Evolutionary conservation across 1,140 invertebrate species (phyloP).

Genomic region (Hydropsyche tenuis): DNA sequence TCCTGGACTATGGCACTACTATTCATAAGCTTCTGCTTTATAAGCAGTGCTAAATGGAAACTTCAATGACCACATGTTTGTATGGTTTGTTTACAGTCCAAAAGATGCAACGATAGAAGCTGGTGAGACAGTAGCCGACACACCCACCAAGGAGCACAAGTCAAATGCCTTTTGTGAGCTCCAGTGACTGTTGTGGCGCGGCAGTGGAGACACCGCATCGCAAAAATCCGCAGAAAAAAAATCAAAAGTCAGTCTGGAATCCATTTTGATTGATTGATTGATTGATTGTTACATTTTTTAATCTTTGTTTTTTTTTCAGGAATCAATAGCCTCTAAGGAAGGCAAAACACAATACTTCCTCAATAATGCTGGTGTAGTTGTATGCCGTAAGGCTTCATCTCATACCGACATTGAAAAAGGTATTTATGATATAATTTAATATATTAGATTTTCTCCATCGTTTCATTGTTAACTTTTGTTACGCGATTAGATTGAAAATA

Average conservation of each 20-base stretch:
- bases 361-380: slow-evolving; percentile 52
- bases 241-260: slow-evolving; percentile 37
- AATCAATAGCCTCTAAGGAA: slow-evolving; percentile 45
- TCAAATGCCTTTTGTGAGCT: slow-evolving; percentile 52
- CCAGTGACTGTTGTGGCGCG: slow-evolving; percentile 51
- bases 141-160: slow-evolving; percentile 58
- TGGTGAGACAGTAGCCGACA: slow-evolving; percentile 59
- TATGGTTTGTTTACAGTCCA: slow-evolving; percentile 26
- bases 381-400: slow-evolving; percentile 57
- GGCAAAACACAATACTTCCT: slow-evolving; percentile 49
- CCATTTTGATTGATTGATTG: not conserved
- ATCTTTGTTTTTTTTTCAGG: slow-evolving; percentile 39
- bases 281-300: not conserved
- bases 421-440: slow-evolving; percentile 16
- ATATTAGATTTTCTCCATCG: too few relatives aligned
- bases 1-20: too few relatives aligned
- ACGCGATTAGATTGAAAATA: too few relatives aligned
- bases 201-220: slow-evolving; percentile 50
- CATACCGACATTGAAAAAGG: slow-evolving; percentile 49
- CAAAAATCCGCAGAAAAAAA: slow-evolving; percentile 49
- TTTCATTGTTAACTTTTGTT: too few relatives aligned
- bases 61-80: not conserved
- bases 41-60: too few relatives aligned
- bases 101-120: slow-evolving; percentile 56
- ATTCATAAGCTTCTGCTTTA: not conserved